Evolutionary conservation across 2,888 invertebrate genomes (phyloP), one percentile per base, ranked within the genome.

Genomic region (Cosmorhoe ocellata): DNA sequence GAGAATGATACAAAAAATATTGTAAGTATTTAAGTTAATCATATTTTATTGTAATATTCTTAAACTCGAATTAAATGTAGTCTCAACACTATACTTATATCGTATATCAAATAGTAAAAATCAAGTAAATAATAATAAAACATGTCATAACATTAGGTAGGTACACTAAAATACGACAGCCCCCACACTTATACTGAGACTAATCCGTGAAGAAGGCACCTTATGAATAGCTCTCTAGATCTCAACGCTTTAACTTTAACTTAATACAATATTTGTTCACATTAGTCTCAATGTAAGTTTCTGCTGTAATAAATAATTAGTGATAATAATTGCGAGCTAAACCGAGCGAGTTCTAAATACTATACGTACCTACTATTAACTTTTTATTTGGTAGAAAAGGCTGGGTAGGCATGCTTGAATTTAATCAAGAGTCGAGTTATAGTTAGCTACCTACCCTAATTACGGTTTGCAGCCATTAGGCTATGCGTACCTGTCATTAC

Each of bases 141-240:
- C 4, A 18, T 3, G 18, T 18, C 18, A 18, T 18, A 3, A 3
- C 18, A 18, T 18, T 22, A 14, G 14, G 14, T 14, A 33, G 6
- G n/a, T 13, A 33, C 9, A 12, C 24, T 3, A 14, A 4, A 28
- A 27, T 26, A 24, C 26, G 11, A 24, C 3, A 37, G 10, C 10
- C 27, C 7, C n/a, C n/a, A 11, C 12, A 18, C 30, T 22, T 11
- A 28, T 22, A 43, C 26, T 36, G 36, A 36, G 44, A 44, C 30
- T 42, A 42, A 34, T 44, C 1, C 22, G 28, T 36, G 12, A 18
- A 9, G 6, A 44, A 44, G 44, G 28, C 44, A 44, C 43, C 28
- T 30, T 28, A 10, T 11, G 18, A n/a, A 22, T 9, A 44, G 22
- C 27, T 32, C 13, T 28, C 8, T 18, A 36, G 28, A 30, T 36